These are phyloP conservation scores for Polietes domitor DNA, from an alignment of 2,888 invertebrate species.

Conservation along the genomic window DNA sequence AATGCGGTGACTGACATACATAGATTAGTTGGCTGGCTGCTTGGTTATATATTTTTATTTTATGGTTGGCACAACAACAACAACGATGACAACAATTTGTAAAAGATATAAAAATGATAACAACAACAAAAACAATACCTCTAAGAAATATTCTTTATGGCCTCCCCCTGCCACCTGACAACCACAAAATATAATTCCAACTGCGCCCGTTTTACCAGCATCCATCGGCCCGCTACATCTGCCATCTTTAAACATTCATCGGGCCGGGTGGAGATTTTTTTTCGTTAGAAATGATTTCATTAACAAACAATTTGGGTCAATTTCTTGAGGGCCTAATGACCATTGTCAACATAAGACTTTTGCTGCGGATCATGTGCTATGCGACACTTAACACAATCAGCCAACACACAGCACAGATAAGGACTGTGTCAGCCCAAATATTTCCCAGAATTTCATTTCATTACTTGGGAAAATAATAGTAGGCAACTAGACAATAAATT, in stretches of 20 bases:
- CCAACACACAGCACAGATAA: neutral
- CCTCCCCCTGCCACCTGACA: neutral
- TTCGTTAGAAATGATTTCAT: conserved; percentile 11
- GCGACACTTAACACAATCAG: neutral
- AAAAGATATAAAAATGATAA: conserved; percentile 30
- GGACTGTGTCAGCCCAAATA: too few relatives aligned
- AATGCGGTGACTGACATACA: conserved; percentile 6
- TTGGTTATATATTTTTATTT: conserved; percentile 18
- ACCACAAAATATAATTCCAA: neutral
- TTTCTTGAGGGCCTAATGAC: neutral
- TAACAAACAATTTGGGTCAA: conserved; percentile 20
- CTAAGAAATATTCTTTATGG: neutral
- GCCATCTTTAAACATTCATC: too few relatives aligned
- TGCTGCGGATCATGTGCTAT: neutral
- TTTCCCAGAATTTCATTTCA: too few relatives aligned
- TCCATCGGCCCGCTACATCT: neutral
- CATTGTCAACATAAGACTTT: conserved; percentile 23
- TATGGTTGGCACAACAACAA: conserved; percentile 8
- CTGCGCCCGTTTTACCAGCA: neutral
- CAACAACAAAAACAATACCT: conserved; percentile 5
- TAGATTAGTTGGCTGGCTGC: conserved; percentile 13
- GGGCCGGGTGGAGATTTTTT: neutral
- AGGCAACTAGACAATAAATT: too few relatives aligned
- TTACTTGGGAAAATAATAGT: too few relatives aligned
- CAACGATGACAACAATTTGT: conserved; percentile 2